Base-by-base conservation (phyloP, 2,797 vertebrate species). In the Oreochromis mossambicus region DNA sequence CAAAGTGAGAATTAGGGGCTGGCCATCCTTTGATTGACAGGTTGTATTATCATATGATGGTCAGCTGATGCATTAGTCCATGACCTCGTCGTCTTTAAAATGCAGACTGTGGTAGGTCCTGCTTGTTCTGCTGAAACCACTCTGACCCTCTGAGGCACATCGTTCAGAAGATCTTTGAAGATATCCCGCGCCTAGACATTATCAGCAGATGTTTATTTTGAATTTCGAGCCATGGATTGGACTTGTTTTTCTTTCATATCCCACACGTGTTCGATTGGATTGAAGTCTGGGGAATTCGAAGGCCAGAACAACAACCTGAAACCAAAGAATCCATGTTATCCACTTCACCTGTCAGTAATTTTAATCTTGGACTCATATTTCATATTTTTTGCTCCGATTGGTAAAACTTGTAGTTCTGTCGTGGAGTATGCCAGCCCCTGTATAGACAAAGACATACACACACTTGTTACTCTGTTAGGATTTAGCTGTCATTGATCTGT, bases 401-500 rank as follows among this genome's bases (percentile, higher is more conserved):
- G 41, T 11, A 46, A 19, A 36, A 32, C 63, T 26, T 48, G 21
- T 70, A 66, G 10, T 52, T 70, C 5, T 9, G 2, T 55, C 14
- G 8, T 17, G 70, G 24, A 19, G 56, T 21, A 2, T 26, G 3
- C 14, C 55, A 76, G 80, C 81, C 0, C 5, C 50, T 61, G 1
- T 10, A 4, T n/a, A 63, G 51, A 56, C 43, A 79, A 13, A 78
- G 6, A 78, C 9, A 68, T 52, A 29, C 80, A 63, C 81, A 80
- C 80, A 56, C 89, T 81, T 36, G 79, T 75, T 78, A 19, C 84
- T 78, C 82, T 48, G 58, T 3, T 5, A 70, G 55, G 78, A 55
- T 86, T 88, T 73, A 2, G 81, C 86, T 61, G 58, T 81, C 81
- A 92, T 93, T 85, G 93, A 93, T 92, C 50, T 54, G 32, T 7